Conservation (phyloP, 2,888 invertebrate genomes). For the Lithosia quadra region DNA sequence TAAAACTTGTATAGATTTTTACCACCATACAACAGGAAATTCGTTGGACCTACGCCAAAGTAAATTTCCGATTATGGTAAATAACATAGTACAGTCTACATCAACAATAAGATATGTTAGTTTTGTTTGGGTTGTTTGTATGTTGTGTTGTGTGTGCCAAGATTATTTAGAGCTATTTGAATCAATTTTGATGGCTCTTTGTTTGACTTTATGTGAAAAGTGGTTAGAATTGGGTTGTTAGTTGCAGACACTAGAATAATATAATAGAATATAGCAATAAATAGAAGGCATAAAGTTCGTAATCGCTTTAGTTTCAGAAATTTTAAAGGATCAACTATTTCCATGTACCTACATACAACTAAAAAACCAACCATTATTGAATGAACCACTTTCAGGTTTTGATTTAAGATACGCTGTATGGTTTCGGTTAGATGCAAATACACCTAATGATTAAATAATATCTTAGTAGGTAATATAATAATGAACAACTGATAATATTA, state of each 20-base stretch:
- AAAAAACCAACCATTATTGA: too few relatives aligned
- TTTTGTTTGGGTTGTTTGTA: constrained; percentile 40
- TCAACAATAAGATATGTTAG: constrained; percentile 51
- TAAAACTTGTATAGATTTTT: neutral
- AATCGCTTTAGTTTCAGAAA: too few relatives aligned
- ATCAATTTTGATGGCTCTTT: constrained; percentile 43
- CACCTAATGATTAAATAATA: too few relatives aligned
- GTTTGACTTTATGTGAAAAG: constrained; percentile 19
- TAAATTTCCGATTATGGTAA: constrained; percentile 74
- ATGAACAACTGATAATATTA: too few relatives aligned
- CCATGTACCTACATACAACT: too few relatives aligned
- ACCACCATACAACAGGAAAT: constrained; percentile 50
- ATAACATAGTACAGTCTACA: constrained; percentile 54
- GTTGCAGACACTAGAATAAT: neutral
- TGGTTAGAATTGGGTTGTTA: constrained; percentile 6
- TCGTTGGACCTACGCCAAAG: constrained; percentile 71
- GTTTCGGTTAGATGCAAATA: too few relatives aligned
- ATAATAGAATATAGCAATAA: neutral
- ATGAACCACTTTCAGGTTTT: too few relatives aligned
- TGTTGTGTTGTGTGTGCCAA: constrained; percentile 50
- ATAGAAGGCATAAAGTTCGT: neutral
- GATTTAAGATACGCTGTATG: too few relatives aligned
- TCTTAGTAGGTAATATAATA: too few relatives aligned
- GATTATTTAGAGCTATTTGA: constrained; percentile 38
- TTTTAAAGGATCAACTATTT: too few relatives aligned